Conservation (phyloP, 2,888 invertebrate species). For the Heliothis peltigera region DNA sequence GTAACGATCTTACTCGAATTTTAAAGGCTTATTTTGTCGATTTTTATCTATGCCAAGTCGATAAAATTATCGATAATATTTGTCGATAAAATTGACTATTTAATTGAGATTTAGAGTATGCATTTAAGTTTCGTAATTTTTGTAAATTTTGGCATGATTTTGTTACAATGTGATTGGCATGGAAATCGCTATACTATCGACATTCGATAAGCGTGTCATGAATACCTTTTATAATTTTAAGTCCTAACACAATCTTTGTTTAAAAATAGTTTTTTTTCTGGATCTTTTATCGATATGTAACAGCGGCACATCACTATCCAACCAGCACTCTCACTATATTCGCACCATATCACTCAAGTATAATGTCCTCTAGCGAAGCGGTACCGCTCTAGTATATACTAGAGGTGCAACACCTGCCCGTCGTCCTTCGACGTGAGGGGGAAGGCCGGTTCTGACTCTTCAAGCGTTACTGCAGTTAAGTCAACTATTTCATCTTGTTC, state of each 20-base stretch:
- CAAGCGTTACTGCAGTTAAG: constrained; percentile 93
- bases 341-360: constrained; percentile 25
- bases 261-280: no score
- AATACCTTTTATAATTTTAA: neutral
- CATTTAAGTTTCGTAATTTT: neutral
- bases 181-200: neutral
- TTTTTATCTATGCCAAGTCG: neutral
- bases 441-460: constrained; percentile 78
- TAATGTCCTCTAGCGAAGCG: constrained; percentile 42
- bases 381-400: constrained; percentile 77
- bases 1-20: neutral
- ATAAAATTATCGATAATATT: neutral
- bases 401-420: constrained; percentile 87
- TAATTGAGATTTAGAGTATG: neutral
- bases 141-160: neutral
- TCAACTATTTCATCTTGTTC: constrained; percentile 98
- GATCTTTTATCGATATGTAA: neutral
- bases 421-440: constrained; percentile 82
- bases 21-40: neutral
- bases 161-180: neutral
- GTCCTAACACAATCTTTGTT: neutral
- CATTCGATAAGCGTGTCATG: neutral
- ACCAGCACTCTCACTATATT: constrained; percentile 8
- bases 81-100: neutral
- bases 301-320: constrained; percentile 10